phyloP scores from a whole-genome alignment of 2,113 vertebrate species.

The Pelodiscus sinensis region DNA sequence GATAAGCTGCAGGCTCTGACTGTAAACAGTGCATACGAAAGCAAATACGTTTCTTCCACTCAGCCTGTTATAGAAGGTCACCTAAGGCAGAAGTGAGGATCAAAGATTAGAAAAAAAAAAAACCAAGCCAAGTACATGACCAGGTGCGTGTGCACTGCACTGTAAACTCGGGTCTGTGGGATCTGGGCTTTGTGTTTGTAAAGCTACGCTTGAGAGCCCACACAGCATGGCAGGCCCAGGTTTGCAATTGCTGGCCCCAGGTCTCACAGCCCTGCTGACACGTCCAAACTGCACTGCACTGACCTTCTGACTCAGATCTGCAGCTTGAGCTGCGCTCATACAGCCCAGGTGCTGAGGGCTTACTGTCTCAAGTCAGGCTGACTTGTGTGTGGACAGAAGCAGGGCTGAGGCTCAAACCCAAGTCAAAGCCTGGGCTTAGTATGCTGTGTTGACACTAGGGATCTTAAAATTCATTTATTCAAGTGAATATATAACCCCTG shows the following conservation, averaged over 20 bases:
- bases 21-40: not conserved
- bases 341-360: not conserved
- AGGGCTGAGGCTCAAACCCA: not conserved
- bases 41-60: not conserved
- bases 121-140: not conserved
- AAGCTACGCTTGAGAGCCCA: not conserved
- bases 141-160: not conserved
- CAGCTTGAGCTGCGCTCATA: not conserved
- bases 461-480: too few relatives aligned
- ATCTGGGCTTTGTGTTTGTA: not conserved
- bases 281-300: not conserved
- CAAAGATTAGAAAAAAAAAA: not conserved
- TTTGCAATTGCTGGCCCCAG: not conserved
- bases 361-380: not conserved
- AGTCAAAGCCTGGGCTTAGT: not conserved
- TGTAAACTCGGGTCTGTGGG: not conserved
- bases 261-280: not conserved
- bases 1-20: not conserved
- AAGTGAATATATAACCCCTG: too few relatives aligned
- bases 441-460: not conserved
- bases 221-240: not conserved
- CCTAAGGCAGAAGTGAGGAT: not conserved
- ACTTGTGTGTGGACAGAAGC: not conserved
- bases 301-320: not conserved
- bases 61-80: not conserved